These are phyloP conservation scores for Pleuronectes platessa DNA, from an alignment of 2,113 vertebrate genomes.

Conservation along the genomic window DNA sequence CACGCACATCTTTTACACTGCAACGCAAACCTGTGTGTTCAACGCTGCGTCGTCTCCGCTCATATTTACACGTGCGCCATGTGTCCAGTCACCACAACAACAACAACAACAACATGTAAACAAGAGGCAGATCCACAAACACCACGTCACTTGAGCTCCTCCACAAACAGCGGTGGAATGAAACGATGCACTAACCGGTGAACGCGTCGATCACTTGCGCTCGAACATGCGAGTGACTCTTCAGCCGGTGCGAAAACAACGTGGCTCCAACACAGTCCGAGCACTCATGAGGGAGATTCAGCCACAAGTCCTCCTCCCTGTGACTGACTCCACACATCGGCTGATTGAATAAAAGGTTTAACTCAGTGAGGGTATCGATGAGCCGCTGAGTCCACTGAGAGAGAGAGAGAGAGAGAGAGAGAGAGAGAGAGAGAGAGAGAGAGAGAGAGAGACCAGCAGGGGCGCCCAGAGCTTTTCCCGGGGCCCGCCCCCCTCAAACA, in stretches of 20 bases:
- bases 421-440: background rate
- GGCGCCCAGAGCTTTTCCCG: constrained; percentile 19
- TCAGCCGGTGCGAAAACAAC: background rate
- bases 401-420: background rate
- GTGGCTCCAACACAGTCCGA: background rate
- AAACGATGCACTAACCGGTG: constrained; percentile 1
- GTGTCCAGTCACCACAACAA: background rate
- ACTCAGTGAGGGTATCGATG: constrained; percentile 20
- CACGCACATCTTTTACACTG: background rate
- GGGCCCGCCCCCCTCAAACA: background rate
- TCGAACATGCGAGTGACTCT: background rate
- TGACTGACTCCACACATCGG: background rate
- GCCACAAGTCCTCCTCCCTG: background rate
- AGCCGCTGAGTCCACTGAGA: background rate
- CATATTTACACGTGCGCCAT: background rate
- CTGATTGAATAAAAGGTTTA: background rate
- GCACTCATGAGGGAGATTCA: constrained; percentile 15
- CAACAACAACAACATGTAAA: background rate
- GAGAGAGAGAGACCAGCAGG: constrained; percentile 16
- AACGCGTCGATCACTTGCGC: background rate
- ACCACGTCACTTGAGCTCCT: background rate
- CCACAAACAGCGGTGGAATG: background rate
- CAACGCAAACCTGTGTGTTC: background rate
- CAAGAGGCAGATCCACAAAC: background rate
- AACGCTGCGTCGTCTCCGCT: background rate